Conservation (phyloP, 2,113 vertebrate species). For the Microcebus griseorufus region DNA sequence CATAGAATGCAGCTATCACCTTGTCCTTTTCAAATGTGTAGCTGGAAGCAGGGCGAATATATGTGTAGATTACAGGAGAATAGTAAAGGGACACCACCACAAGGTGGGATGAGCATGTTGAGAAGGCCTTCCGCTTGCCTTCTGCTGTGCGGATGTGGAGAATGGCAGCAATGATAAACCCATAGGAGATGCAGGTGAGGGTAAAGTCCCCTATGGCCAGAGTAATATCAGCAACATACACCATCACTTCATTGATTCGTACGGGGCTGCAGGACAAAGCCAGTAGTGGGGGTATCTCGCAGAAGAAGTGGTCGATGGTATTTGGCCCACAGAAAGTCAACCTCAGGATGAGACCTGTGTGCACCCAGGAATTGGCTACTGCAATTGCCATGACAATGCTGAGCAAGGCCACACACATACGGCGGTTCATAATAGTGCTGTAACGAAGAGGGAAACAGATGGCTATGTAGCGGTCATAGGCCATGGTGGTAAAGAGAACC, state of each 20-base stretch:
- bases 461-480: conserved; percentile 76
- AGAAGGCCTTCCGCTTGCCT: conserved; percentile 77
- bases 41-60: conserved; percentile 68
- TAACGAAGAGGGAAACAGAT: conserved; percentile 74
- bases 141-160: conserved; percentile 59
- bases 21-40: conserved; percentile 76
- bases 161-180: conserved; percentile 72
- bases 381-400: conserved; percentile 58
- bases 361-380: conserved; percentile 68
- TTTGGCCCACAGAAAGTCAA: conserved; percentile 76
- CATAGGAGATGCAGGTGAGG: conserved; percentile 75
- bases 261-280: conserved; percentile 75
- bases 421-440: conserved; percentile 61
- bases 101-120: conserved; percentile 77
- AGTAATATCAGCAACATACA: conserved; percentile 70
- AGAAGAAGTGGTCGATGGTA: conserved; percentile 78
- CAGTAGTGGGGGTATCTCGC: conserved; percentile 76
- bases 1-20: conserved; percentile 72
- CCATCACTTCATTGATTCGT: conserved; percentile 73
- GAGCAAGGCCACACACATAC: conserved; percentile 51
- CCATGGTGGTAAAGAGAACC: conserved; percentile 79
- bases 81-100: conserved; percentile 75
- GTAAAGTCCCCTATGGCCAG: conserved; percentile 74
- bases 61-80: conserved; percentile 76
- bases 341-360: conserved; percentile 74